Evolutionary conservation across 2,888 invertebrate species (phyloP).

Genomic region (Protophormia terraenovae): DNA sequence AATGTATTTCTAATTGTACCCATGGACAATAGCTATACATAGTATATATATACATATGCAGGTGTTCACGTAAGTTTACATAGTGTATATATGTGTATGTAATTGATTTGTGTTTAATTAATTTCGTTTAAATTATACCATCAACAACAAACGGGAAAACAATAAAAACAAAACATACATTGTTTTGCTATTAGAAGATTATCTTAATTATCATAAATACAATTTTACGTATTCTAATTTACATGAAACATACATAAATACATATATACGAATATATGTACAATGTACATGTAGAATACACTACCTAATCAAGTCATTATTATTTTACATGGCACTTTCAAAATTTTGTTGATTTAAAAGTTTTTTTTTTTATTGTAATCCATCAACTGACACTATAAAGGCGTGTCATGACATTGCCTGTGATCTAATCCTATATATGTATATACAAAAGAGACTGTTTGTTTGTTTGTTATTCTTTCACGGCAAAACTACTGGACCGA

Average conservation of each 20-base stretch:
- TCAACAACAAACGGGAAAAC: slow-evolving; percentile 26
- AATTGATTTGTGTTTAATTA: slow-evolving; percentile 62
- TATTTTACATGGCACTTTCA: background rate
- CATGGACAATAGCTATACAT: slow-evolving; percentile 8
- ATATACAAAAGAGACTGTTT: too few species aligned
- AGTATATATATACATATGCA: background rate
- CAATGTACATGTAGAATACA: background rate
- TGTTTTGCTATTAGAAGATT: slow-evolving; percentile 49
- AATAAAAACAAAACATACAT: slow-evolving; percentile 27
- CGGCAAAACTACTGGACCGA: too few species aligned
- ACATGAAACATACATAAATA: background rate
- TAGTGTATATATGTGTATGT: too few species aligned
- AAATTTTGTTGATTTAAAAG: too few species aligned
- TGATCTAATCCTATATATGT: too few species aligned
- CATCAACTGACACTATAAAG: too few species aligned
- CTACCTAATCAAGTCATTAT: background rate
- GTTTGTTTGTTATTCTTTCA: too few species aligned
- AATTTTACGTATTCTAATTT: slow-evolving; percentile 36
- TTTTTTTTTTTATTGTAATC: too few species aligned
- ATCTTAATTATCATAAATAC: slow-evolving; percentile 57
- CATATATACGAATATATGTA: too few species aligned
- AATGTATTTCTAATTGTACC: slow-evolving; percentile 53
- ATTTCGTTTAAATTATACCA: slow-evolving; percentile 55
- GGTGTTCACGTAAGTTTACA: background rate
- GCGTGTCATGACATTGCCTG: too few species aligned